These are phyloP conservation scores for Plagodis dolabraria DNA, from an alignment of 2,888 invertebrate species.

Conservation along the genomic window DNA sequence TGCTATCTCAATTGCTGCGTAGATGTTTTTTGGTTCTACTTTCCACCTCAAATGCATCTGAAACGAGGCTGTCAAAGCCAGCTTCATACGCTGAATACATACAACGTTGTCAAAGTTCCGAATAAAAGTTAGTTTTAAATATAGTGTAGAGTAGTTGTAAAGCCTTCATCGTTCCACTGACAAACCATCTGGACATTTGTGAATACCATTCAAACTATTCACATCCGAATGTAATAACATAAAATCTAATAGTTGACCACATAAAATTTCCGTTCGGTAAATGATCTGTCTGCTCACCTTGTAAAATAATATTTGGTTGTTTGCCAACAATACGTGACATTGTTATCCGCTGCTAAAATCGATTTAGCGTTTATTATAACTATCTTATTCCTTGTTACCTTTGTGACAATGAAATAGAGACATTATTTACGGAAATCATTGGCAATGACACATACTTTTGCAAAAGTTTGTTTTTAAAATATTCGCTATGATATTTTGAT, in stretches of 20 bases:
- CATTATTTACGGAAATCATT: constrained; percentile 4
- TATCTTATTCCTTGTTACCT: constrained; percentile 34
- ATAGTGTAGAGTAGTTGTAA: too few relatives aligned
- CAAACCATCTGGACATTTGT: too few relatives aligned
- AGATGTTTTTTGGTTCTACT: too few relatives aligned
- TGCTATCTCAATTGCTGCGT: too few relatives aligned
- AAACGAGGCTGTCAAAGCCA: too few relatives aligned
- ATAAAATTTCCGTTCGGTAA: constrained; percentile 46
- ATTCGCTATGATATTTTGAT: too few relatives aligned
- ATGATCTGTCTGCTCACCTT: constrained; percentile 32
- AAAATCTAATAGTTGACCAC: constrained; percentile 40
- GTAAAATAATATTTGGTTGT: constrained; percentile 45
- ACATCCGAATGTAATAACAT: constrained; percentile 6
- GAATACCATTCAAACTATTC: background rate
- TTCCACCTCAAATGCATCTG: too few relatives aligned
- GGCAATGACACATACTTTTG: background rate
- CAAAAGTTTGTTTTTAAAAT: too few relatives aligned
- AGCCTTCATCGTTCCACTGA: too few relatives aligned
- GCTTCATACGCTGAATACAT: too few relatives aligned
- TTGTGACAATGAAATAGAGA: constrained; percentile 18
- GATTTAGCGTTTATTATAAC: constrained; percentile 34
- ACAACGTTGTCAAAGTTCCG: too few relatives aligned
- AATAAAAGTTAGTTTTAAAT: too few relatives aligned
- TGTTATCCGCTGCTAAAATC: constrained; percentile 44
- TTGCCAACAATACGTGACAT: constrained; percentile 48